Evolutionary conservation across 2,797 vertebrate species (phyloP).

Genomic region (Hozukius guyotensis): DNA sequence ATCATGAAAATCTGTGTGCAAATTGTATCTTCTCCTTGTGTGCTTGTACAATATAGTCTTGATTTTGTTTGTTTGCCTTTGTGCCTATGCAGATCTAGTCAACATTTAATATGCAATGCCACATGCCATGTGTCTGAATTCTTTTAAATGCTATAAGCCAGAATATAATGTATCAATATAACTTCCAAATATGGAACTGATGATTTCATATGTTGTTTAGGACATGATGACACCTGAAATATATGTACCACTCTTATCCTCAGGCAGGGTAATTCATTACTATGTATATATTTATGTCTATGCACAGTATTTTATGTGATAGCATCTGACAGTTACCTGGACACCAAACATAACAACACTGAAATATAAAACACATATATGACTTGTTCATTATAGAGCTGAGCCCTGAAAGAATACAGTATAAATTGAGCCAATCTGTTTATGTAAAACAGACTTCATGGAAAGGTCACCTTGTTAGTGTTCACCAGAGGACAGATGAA

Average conservation of each 20-base stretch:
- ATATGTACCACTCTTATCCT: neutral
- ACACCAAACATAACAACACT: neutral
- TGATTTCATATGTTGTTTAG: neutral
- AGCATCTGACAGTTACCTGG: neutral
- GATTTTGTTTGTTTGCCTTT: neutral
- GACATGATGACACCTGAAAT: neutral
- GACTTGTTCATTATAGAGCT: neutral
- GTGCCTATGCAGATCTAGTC: neutral
- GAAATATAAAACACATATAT: neutral
- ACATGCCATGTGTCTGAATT: no score
- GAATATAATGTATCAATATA: neutral
- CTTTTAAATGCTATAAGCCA: neutral
- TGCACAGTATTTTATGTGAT: neutral
- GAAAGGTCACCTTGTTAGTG: conserved; percentile 7
- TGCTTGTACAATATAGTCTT: neutral
- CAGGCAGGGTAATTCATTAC: neutral
- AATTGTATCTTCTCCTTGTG: neutral
- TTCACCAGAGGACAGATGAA: neutral
- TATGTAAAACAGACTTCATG: neutral
- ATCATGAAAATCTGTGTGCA: neutral
- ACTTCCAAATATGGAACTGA: neutral
- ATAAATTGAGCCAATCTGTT: neutral
- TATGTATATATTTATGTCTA: neutral
- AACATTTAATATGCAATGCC: neutral
- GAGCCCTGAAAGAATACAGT: neutral